These are phyloP conservation scores for Prunella strophiata DNA, from an alignment of 2,797 vertebrate species.

Conservation along the genomic window DNA sequence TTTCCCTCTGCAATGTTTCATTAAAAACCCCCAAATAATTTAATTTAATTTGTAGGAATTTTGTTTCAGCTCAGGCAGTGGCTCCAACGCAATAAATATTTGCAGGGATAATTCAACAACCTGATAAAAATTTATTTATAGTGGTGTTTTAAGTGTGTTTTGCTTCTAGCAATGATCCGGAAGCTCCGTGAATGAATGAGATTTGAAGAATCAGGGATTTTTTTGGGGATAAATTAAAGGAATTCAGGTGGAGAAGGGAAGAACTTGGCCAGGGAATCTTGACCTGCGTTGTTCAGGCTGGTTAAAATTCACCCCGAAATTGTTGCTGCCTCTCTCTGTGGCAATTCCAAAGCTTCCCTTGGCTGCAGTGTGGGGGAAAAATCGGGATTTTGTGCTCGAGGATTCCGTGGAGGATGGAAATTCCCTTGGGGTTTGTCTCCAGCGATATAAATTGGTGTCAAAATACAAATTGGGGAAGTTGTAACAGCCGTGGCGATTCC, in stretches of 20 bases:
- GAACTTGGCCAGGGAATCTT: neutral
- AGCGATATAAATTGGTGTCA: neutral
- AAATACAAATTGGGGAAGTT: neutral
- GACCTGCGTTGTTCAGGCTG: neutral
- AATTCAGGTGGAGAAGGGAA: neutral
- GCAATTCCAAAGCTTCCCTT: neutral
- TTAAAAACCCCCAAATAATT: neutral
- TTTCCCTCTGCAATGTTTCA: neutral
- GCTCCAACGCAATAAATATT: neutral
- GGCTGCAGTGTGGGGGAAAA: neutral
- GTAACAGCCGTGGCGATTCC: neutral
- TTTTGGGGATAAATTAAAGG: neutral
- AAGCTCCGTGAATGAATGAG: neutral
- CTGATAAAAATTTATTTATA: neutral
- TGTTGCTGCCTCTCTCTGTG: neutral
- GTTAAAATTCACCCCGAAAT: slow-evolving; percentile 21
- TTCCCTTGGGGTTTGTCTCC: neutral
- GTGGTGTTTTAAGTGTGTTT: neutral
- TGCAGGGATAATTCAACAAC: neutral
- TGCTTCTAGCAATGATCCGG: neutral
- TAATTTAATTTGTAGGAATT: neutral
- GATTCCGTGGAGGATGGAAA: neutral
- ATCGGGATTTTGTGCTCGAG: neutral
- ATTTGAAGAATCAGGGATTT: neutral
- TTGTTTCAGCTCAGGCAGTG: neutral